These are phyloP conservation scores for Nebria brevicollis DNA, from an alignment of 2,888 invertebrate genomes.

Conservation along the genomic window DNA sequence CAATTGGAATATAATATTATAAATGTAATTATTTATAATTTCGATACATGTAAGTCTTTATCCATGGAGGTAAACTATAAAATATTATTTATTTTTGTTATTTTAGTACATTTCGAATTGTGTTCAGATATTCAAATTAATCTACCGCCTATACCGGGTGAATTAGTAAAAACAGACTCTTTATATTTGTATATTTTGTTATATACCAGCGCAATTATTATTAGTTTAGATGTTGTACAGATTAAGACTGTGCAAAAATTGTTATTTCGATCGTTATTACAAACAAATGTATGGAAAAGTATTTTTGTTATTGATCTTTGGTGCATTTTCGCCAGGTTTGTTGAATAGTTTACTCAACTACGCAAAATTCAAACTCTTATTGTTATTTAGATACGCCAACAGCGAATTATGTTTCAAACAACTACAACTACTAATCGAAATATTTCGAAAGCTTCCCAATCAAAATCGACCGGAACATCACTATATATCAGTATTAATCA, in stretches of 20 bases:
- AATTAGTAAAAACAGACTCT: slow-evolving; percentile 6
- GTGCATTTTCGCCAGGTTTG: slow-evolving; percentile 29
- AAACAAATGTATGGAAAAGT: slow-evolving; percentile 23
- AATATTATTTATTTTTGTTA: background rate
- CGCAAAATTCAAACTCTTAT: background rate
- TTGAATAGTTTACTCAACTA: background rate
- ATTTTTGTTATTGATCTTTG: slow-evolving; percentile 25
- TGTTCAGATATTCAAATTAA: slow-evolving; percentile 21
- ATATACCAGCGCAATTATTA: slow-evolving; percentile 2
- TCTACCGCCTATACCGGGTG: slow-evolving; percentile 8
- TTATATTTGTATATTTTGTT: slow-evolving; percentile 28
- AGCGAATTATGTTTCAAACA: slow-evolving; percentile 29
- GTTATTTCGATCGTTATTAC: slow-evolving; percentile 22
- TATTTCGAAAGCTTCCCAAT: slow-evolving; percentile 10
- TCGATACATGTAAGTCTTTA: slow-evolving; percentile 20
- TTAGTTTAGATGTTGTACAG: slow-evolving; percentile 24
- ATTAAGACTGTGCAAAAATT: slow-evolving; percentile 22
- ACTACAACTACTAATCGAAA: slow-evolving; percentile 24
- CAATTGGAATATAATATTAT: slow-evolving; percentile 16
- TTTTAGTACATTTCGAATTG: slow-evolving; percentile 40
- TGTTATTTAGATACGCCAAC: slow-evolving; percentile 18
- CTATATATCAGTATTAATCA: slow-evolving; percentile 12
- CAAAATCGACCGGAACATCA: slow-evolving; percentile 1
- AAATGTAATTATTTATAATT: slow-evolving; percentile 14
- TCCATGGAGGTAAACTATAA: background rate